Percentiles rank a stretch among this genome's conserved stretches.
These are phyloP conservation scores for Pyrocephalus nanus DNA, from an alignment of 2,797 vertebrate species.

Conservation along the genomic window DNA sequence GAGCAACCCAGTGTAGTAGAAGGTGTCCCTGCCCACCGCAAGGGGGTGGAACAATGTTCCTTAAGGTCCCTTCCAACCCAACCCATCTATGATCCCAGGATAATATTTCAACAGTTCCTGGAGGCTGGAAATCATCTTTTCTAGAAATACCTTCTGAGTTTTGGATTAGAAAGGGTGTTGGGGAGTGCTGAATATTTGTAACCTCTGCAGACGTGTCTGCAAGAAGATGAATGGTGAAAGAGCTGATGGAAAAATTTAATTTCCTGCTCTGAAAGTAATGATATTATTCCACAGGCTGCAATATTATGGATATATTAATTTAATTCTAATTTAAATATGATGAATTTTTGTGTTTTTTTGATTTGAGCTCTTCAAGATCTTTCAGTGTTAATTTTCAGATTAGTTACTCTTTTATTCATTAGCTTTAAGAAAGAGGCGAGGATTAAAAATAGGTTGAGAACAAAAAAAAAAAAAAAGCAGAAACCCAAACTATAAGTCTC, in stretches of 20 bases:
- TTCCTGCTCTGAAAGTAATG: not conserved
- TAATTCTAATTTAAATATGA: not conserved
- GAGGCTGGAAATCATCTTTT: not conserved
- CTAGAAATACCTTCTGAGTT: not conserved
- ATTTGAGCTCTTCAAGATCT: not conserved
- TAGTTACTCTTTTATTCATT: not conserved
- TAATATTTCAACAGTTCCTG: not conserved
- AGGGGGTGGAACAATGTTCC: accelerated
- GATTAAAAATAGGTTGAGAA: not conserved
- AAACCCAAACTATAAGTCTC: not conserved
- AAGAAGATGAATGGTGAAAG: not conserved
- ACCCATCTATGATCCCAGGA: not conserved
- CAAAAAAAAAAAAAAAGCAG: not conserved
- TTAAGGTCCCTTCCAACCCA: not conserved
- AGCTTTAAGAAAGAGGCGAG: not conserved
- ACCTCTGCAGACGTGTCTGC: not conserved
- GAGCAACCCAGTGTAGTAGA: accelerated
- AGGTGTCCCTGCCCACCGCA: not conserved
- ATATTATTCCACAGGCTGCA: not conserved
- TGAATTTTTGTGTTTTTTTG: not conserved
- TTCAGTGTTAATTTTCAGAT: not conserved
- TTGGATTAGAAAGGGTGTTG: not conserved
- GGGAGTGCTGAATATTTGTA: not conserved
- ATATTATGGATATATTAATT: not conserved
- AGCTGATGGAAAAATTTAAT: not conserved